Evolutionary conservation across 2,113 vertebrate genomes (phyloP).

Genomic region (Cyanoderma ruficeps): DNA sequence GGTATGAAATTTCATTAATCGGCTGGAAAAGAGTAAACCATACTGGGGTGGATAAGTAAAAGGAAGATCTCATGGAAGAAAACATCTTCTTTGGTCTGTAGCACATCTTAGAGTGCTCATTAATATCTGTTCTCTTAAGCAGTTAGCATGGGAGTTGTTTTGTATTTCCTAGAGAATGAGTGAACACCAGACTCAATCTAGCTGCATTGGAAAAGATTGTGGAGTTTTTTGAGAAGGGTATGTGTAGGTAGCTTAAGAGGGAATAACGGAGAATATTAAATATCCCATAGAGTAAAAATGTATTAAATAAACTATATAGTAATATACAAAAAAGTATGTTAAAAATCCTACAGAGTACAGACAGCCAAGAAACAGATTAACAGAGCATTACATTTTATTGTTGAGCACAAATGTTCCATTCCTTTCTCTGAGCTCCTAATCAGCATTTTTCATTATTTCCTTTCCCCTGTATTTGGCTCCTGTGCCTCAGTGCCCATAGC

Average conservation of each 20-base stretch:
- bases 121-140: not conserved
- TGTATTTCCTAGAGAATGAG: not conserved
- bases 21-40: not conserved
- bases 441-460: constrained; percentile 78
- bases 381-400: constrained; percentile 76
- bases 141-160: not conserved
- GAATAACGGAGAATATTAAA: constrained; percentile 48
- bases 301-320: constrained; percentile 41
- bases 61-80: not conserved
- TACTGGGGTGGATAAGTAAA: not conserved
- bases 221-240: constrained; percentile 5
- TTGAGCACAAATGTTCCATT: constrained; percentile 73
- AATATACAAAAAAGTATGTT: constrained; percentile 59
- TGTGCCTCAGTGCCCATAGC: constrained; percentile 63
- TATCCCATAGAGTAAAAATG: not conserved
- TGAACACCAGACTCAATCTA: not conserved
- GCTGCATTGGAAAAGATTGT: constrained; percentile 20
- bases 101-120: not conserved
- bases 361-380: constrained; percentile 75
- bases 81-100: not conserved
- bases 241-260: constrained; percentile 32
- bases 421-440: constrained; percentile 73
- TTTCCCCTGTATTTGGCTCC: constrained; percentile 62
- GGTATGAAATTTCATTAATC: accelerated
- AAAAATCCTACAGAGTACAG: constrained; percentile 64